Evolutionary conservation across 1,140 invertebrate genomes (phyloP), one percentile per base, ranked within the genome.

Genomic region (Uloborus diversus): DNA sequence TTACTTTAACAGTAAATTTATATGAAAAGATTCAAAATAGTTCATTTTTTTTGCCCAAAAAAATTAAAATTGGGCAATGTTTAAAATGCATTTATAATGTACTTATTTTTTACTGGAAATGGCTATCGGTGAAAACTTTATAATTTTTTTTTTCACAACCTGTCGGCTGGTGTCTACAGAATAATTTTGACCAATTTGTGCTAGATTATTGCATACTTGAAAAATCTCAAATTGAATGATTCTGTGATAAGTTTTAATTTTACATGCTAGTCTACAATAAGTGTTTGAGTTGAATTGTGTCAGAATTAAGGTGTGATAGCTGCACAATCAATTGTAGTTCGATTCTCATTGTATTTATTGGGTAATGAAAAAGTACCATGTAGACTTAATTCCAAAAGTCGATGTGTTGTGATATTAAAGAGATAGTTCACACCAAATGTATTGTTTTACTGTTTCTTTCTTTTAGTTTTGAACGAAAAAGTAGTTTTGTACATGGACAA

Each of bases 341-440:
- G 32, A 23, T 56, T 27, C 30, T 65, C 32, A 57, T 42, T 64
- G 27, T 57, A 49, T 35, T 30, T 51, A 53, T 28, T 25, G 23
- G 20, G 1, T 9, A 4, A 64, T 35, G 37, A 53, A 53, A 32
- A 25, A 33, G 14, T 28, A 62, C 32, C 28, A 51, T 78, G 59
- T 65, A 73, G 69, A 42, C 53, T 61, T 65, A 37, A 56, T 37
- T 64, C 42, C 25, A 27, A 35, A 75, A 64, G 57, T 53, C 42
- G 30, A 78, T 78, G 73, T 78, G 62, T 78, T 78, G 73, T 78
- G 73, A 78, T 78, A 78, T 64, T 78, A 78, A 78, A 78, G 53
- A 30, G 30, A 61, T 73, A 73, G 69, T 73, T 62, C 69, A 73
- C 69, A 57, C 61, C 56, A 73, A 3, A 23, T 73, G 17, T 14